Conservation (phyloP, 2,797 vertebrate species). For the Halcyon leucocephala region DNA sequence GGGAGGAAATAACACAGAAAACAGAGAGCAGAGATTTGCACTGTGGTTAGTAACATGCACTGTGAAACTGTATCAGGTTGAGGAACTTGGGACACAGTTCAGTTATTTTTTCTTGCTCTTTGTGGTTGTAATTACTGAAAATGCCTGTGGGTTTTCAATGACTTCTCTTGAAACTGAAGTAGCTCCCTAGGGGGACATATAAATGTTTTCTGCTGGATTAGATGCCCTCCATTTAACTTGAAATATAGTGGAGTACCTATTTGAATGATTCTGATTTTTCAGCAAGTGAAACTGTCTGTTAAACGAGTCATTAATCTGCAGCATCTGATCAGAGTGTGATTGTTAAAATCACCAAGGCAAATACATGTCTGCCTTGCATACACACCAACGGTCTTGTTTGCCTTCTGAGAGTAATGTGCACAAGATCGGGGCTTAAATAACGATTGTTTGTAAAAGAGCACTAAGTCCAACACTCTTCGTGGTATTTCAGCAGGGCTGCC, state of each 20-base stretch:
- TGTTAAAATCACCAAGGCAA: background rate
- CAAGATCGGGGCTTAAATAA: background rate
- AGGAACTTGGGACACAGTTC: conserved; percentile 26
- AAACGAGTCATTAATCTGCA: background rate
- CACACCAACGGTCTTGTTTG: background rate
- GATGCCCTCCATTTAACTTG: conserved; percentile 6
- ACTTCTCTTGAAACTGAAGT: conserved; percentile 32
- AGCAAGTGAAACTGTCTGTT: background rate
- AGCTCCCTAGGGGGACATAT: background rate
- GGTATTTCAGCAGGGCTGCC: background rate
- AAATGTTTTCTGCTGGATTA: conserved; percentile 15
- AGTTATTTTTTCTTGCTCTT: conserved; percentile 29
- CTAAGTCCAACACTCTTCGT: background rate
- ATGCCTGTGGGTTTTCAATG: conserved; percentile 46
- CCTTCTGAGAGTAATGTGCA: background rate
- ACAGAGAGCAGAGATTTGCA: background rate
- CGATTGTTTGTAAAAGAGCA: background rate
- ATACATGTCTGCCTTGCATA: background rate
- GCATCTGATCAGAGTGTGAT: background rate
- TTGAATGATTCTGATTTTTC: conserved; percentile 13
- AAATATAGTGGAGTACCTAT: background rate
- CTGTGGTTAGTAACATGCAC: background rate
- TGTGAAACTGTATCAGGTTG: background rate
- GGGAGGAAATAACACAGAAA: background rate
- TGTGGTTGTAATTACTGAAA: conserved; percentile 34